Conservation (phyloP, 2,797 vertebrate species). For the Linurgus olivaceus region DNA sequence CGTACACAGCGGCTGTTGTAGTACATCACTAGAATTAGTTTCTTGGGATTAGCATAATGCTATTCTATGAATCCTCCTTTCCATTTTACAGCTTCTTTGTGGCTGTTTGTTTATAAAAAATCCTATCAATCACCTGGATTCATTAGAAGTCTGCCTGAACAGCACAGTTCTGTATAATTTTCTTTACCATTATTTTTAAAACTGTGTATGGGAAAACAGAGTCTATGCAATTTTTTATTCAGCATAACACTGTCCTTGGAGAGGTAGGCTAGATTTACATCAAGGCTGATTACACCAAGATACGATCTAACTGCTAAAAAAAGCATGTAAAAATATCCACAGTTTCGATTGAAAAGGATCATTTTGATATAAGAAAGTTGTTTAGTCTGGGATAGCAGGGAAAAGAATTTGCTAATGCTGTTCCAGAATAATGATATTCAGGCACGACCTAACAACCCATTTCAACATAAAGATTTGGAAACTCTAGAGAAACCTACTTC, state of each 20-base stretch:
- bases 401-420: conserved; percentile 57
- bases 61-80: conserved; percentile 71
- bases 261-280: conserved; percentile 71
- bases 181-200: conserved; percentile 71
- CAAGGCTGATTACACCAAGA: conserved; percentile 60
- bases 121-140: conserved; percentile 72
- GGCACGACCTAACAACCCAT: conserved; percentile 16
- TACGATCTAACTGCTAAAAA: conserved; percentile 64
- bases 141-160: conserved; percentile 76
- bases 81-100: conserved; percentile 70
- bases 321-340: conserved; percentile 53
- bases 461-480: conserved; percentile 48
- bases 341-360: conserved; percentile 66
- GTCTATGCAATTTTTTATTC: conserved; percentile 64
- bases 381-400: conserved; percentile 55
- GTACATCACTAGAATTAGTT: conserved; percentile 77
- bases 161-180: conserved; percentile 71
- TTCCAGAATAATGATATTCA: conserved; percentile 64
- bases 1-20: conserved; percentile 27
- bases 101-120: conserved; percentile 76
- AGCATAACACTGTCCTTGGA: conserved; percentile 62
- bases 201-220: conserved; percentile 48
- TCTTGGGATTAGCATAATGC: conserved; percentile 76
- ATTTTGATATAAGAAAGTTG: conserved; percentile 66
- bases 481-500: conserved; percentile 6